Conservation (phyloP, 2,113 vertebrate genomes). For the Megatriorchis doriae region DNA sequence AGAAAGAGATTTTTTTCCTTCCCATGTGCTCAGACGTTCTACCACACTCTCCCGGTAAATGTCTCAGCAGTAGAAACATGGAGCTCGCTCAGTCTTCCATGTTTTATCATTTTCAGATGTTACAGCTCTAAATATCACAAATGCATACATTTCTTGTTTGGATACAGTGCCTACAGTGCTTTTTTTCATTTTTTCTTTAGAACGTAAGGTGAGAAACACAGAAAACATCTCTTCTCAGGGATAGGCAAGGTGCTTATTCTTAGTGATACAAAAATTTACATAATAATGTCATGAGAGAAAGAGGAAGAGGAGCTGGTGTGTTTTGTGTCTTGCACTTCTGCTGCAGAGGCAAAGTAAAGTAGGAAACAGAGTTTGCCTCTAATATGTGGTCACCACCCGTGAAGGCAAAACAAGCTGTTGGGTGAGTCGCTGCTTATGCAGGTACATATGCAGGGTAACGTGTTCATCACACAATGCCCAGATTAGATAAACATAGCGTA, state of each 20-base stretch:
- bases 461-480: no score
- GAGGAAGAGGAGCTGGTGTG: not conserved
- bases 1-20: not conserved
- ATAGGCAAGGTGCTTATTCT: not conserved
- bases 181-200: not conserved
- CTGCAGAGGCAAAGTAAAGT: not conserved
- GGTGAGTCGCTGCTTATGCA: not conserved
- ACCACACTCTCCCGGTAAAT: not conserved
- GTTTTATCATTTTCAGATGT: not conserved
- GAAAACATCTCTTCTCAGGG: not conserved
- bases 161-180: not conserved
- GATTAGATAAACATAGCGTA: not conserved
- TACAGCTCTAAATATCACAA: not conserved
- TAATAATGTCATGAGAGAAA: not conserved
- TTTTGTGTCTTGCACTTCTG: not conserved
- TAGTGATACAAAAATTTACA: not conserved
- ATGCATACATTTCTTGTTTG: not conserved
- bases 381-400: accelerated
- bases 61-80: not conserved
- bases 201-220: not conserved
- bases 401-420: not conserved
- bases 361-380: not conserved
- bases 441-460: not conserved
- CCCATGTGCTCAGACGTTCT: not conserved
- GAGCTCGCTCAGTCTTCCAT: not conserved